These are phyloP conservation scores for Apotomis capreana DNA, from an alignment of 2,888 invertebrate genomes.

Conservation along the genomic window DNA sequence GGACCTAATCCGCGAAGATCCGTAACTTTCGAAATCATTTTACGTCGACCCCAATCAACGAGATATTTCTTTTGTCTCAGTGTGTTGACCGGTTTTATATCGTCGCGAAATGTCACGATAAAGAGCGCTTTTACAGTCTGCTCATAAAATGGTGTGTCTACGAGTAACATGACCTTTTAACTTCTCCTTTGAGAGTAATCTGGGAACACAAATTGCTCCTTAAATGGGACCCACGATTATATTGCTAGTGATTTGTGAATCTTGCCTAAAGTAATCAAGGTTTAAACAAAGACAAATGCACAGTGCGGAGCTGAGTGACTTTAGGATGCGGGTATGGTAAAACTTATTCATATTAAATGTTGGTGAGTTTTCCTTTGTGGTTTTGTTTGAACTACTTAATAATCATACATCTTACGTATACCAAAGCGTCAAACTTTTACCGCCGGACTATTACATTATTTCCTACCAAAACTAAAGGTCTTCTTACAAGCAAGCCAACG, in stretches of 20 bases:
- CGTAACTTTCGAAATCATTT: slow-evolving; percentile 63
- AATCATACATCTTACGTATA: too few relatives aligned
- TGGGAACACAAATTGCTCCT: slow-evolving; percentile 56
- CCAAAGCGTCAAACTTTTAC: neutral
- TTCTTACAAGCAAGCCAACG: slow-evolving; percentile 1
- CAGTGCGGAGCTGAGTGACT: slow-evolving; percentile 4
- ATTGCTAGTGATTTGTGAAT: slow-evolving; percentile 32
- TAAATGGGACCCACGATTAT: slow-evolving; percentile 36
- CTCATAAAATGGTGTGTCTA: slow-evolving; percentile 63
- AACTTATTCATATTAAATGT: neutral
- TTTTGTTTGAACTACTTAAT: too few relatives aligned
- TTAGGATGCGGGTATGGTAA: slow-evolving; percentile 21
- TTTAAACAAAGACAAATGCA: slow-evolving; percentile 18
- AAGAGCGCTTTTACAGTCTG: slow-evolving; percentile 64
- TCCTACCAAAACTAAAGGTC: neutral
- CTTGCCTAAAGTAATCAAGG: slow-evolving; percentile 15
- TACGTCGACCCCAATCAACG: slow-evolving; percentile 56
- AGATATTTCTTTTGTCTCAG: slow-evolving; percentile 51
- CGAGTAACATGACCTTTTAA: slow-evolving; percentile 69
- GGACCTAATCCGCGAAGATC: slow-evolving; percentile 51
- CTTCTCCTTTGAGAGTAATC: slow-evolving; percentile 58
- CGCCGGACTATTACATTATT: neutral
- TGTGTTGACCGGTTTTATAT: slow-evolving; percentile 58
- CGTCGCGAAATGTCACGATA: slow-evolving; percentile 59
- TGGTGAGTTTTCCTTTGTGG: neutral